Base-by-base conservation (phyloP, 2,888 invertebrate genomes). In the Ormyrus rosae region DNA sequence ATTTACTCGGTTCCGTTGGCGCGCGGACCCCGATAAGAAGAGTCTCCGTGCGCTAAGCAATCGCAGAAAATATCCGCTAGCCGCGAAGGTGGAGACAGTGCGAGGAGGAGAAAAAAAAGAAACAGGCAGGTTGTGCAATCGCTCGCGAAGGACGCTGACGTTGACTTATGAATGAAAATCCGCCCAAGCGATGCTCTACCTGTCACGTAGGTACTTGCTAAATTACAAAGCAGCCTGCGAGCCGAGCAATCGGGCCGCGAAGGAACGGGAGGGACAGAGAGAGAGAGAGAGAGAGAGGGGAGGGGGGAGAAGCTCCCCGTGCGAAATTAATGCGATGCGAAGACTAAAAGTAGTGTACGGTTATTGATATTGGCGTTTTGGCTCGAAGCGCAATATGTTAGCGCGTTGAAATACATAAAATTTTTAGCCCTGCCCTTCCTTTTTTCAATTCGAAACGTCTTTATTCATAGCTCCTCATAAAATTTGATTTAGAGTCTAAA, bases 111-210 rank as follows among this genome's bases (percentile, higher is more conserved):
- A 73, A 45, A 48, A 50, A 63, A 50, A 11, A 9, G 71, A 53
- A 8, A 34, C 34, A 51, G 51, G 71, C 55, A 55, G 67, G 75
- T 83, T 83, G 74, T 80, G 82, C 68, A 82, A 83, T 82, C 74
- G 64, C 63, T 69, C 46, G 77, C 61, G 53, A 51, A 34, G 60
- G 8, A 72, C 34, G 73, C 51, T 72, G 80, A 78, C 80, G 80
- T 82, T 82, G 81, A 81, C 78, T 81, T 82, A 82, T 82, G 82
- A 82, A 82, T 82, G 82, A 82, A 82, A 82, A 78, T 81, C 82
- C 75, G 81, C 78, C 78, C 68, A 81, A 51, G 10, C 69, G 73
- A 81, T 78, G 69, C 72, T 76, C 80, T 77, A 80, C 74, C 80
- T 78, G 77, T 82, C 82, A 82, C 65, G 70, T 53, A 34, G 64